Evolutionary conservation across 2,113 vertebrate species (phyloP).

Genomic region (Tachysurus fulvidraco): DNA sequence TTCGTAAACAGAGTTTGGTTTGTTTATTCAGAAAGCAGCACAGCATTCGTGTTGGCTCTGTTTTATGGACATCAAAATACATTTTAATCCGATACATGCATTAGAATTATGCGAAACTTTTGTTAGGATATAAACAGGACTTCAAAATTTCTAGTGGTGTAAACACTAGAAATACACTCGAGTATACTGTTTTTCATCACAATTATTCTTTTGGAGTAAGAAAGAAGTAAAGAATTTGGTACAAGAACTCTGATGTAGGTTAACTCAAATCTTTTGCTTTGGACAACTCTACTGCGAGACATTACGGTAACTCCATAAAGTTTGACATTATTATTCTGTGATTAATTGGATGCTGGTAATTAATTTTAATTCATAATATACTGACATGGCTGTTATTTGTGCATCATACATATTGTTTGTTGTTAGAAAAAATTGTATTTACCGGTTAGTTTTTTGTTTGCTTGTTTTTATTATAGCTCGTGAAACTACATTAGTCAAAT

Average conservation of each 20-base stretch:
- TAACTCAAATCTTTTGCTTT: not conserved
- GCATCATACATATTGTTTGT: not conserved
- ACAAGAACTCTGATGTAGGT: not conserved
- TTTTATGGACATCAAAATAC: not conserved
- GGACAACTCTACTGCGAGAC: not conserved
- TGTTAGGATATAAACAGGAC: not conserved
- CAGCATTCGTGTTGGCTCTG: not conserved
- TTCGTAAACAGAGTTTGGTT: not conserved
- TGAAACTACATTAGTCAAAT: not conserved
- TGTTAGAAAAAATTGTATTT: not conserved
- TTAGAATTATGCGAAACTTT: not conserved
- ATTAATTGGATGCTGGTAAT: not conserved
- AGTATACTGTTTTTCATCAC: conserved; percentile 8
- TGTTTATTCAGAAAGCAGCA: not conserved
- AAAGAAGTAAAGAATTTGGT: not conserved
- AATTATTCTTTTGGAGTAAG: not conserved
- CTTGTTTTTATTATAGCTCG: not conserved
- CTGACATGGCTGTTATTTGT: not conserved
- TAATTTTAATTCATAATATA: not conserved
- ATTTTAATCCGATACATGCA: not conserved
- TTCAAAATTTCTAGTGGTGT: not conserved
- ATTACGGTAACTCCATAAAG: not conserved
- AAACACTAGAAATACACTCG: not conserved
- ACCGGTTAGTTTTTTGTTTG: not conserved
- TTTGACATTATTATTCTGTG: not conserved